phyloP scores from a whole-genome alignment of 2,113 vertebrate genomes.

The Mugil cephalus region DNA sequence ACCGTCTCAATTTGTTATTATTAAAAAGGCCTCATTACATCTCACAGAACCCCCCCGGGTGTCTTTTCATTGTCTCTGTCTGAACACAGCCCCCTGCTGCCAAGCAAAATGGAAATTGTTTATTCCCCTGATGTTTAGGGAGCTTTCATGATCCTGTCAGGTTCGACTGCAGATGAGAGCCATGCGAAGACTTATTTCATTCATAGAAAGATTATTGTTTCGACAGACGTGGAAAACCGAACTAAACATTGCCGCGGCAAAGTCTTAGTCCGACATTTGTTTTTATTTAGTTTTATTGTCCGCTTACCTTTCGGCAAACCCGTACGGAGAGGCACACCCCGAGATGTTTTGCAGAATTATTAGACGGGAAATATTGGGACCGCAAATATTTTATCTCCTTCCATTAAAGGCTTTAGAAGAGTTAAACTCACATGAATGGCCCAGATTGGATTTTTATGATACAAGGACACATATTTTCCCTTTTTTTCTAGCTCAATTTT shows the following conservation, averaged over 20 bases:
- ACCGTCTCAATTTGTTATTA: slow-evolving; percentile 50
- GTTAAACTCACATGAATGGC: not conserved
- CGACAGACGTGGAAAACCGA: slow-evolving; percentile 3
- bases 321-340: not conserved
- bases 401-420: slow-evolving; percentile 16
- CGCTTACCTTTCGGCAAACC: not conserved
- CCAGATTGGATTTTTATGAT: slow-evolving; percentile 19
- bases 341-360: not conserved
- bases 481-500: not conserved
- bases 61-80: slow-evolving; percentile 54
- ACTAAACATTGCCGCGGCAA: not conserved
- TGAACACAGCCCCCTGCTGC: slow-evolving; percentile 55
- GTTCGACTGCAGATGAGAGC: slow-evolving; percentile 9
- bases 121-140: slow-evolving; percentile 46
- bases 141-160: slow-evolving; percentile 26
- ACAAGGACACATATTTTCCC: slow-evolving; percentile 34
- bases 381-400: slow-evolving; percentile 13
- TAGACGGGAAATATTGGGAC: slow-evolving; percentile 23
- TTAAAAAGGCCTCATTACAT: slow-evolving; percentile 52
- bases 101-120: slow-evolving; percentile 59
- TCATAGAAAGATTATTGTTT: not conserved
- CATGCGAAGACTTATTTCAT: not conserved
- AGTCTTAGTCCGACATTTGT: not conserved
- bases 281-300: not conserved
- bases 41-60: slow-evolving; percentile 16